phyloP scores from a whole-genome alignment of 2,888 invertebrate genomes.

The Physocephala rufipes region DNA sequence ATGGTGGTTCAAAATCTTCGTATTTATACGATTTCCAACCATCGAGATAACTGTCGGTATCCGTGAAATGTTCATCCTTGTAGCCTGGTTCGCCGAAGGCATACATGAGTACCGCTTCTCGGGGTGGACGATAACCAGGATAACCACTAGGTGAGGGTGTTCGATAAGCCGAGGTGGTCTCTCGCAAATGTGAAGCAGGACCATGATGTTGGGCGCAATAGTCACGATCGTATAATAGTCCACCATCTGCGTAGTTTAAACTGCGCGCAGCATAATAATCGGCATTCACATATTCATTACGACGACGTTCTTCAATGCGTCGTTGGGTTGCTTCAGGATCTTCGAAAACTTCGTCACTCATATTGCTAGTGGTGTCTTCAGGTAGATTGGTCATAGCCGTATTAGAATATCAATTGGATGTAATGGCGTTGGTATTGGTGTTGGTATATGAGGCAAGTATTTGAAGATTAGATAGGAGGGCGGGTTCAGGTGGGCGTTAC shows the following conservation, averaged over 20 bases:
- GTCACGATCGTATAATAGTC: conserved; percentile 19
- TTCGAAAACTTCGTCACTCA: conserved; percentile 87
- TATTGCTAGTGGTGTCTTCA: conserved; percentile 73
- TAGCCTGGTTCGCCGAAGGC: conserved; percentile 60
- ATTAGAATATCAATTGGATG: too few species aligned
- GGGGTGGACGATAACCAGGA: conserved; percentile 79
- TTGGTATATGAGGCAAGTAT: background rate
- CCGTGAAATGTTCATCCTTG: conserved; percentile 54
- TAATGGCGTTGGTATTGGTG: background rate
- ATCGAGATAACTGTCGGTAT: conserved; percentile 54
- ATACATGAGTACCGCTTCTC: conserved; percentile 72
- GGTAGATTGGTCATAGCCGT: conserved; percentile 67
- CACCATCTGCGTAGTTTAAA: conserved; percentile 50
- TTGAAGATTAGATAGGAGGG: background rate
- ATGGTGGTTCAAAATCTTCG: conserved; percentile 60
- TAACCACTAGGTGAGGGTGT: conserved; percentile 83
- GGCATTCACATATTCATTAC: conserved; percentile 47
- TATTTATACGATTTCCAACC: conserved; percentile 65
- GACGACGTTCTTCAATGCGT: conserved; percentile 58
- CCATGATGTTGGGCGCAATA: conserved; percentile 45
- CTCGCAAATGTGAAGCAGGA: conserved; percentile 28
- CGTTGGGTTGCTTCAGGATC: conserved; percentile 67
- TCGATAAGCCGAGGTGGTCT: conserved; percentile 47
- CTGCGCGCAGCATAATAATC: conserved; percentile 43
- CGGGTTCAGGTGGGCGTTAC: background rate